These are phyloP conservation scores for Centropristis striata DNA, from an alignment of 2,113 vertebrate genomes.

Conservation along the genomic window DNA sequence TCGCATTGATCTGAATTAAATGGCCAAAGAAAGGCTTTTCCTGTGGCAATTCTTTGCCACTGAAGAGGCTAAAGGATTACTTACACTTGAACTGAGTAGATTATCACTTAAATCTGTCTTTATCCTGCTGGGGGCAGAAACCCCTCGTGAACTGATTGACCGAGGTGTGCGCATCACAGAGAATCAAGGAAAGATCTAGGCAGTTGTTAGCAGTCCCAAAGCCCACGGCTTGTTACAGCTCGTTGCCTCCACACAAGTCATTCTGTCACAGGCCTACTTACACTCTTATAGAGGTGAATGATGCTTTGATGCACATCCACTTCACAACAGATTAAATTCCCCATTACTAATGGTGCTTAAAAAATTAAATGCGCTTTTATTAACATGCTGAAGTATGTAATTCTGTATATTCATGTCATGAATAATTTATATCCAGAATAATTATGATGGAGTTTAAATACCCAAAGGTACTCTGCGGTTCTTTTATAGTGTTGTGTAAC, in stretches of 20 bases:
- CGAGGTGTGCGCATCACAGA: constrained; percentile 25
- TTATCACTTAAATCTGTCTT: constrained; percentile 54
- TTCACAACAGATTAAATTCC: constrained; percentile 10
- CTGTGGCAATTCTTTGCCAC: constrained; percentile 1
- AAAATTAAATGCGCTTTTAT: not conserved
- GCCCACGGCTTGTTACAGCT: constrained; percentile 7
- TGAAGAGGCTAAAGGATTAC: constrained; percentile 29
- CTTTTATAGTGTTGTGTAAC: constrained; percentile 19
- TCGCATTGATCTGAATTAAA: constrained; percentile 9
- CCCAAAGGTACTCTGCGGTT: constrained; percentile 8
- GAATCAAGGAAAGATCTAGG: constrained; percentile 16
- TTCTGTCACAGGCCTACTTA: not conserved
- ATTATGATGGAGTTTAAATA: constrained; percentile 18
- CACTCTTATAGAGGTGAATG: not conserved
- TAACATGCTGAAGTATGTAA: constrained; percentile 38
- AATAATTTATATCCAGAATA: constrained; percentile 48
- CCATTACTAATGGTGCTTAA: not conserved
- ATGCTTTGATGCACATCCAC: not conserved
- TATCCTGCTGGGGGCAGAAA: constrained; percentile 38
- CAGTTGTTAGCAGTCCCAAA: constrained; percentile 19
- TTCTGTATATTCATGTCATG: constrained; percentile 30
- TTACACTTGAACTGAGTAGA: constrained; percentile 23
- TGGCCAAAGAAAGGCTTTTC: constrained; percentile 24
- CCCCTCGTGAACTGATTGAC: constrained; percentile 14
- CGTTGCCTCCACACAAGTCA: constrained; percentile 22